Evolutionary conservation across 2,888 invertebrate genomes (phyloP).

Genomic region (Ditula angustiorana): DNA sequence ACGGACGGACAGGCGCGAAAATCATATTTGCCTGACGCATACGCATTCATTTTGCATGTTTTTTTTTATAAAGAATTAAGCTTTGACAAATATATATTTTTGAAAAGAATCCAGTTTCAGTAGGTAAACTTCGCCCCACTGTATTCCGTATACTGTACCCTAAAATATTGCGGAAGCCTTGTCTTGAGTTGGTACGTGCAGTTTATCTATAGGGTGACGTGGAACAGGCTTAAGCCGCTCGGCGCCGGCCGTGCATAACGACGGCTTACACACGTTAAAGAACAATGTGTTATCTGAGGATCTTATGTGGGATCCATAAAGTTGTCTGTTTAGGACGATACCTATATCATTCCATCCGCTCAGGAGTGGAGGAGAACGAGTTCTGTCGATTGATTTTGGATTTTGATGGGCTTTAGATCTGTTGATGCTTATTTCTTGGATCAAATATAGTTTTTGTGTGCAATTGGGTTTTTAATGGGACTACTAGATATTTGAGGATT

Average conservation of each 20-base stretch:
- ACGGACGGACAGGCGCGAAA: too few relatives aligned
- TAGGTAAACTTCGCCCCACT: too few relatives aligned
- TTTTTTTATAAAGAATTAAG: too few relatives aligned
- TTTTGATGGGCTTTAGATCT: too few relatives aligned
- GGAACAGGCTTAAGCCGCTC: constrained; percentile 5
- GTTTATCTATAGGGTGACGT: constrained; percentile 26
- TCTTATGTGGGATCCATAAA: not conserved
- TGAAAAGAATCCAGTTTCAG: too few relatives aligned
- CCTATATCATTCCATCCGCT: not conserved
- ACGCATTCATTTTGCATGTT: too few relatives aligned
- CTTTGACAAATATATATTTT: too few relatives aligned
- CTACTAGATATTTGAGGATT: too few relatives aligned
- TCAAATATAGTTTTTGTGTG: too few relatives aligned
- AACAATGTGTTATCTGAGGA: constrained; percentile 18
- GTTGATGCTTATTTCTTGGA: too few relatives aligned
- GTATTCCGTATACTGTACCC: not conserved
- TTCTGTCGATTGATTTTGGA: not conserved
- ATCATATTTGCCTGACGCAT: too few relatives aligned
- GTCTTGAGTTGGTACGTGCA: constrained; percentile 26
- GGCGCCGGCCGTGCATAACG: constrained; percentile 31
- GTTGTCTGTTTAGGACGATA: not conserved
- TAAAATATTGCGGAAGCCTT: constrained; percentile 20
- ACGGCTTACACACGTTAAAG: constrained; percentile 26
- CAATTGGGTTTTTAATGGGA: too few relatives aligned
- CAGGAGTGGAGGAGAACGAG: not conserved